These are phyloP conservation scores for Teleogryllus oceanicus DNA, from an alignment of 2,888 invertebrate species.

Conservation along the genomic window DNA sequence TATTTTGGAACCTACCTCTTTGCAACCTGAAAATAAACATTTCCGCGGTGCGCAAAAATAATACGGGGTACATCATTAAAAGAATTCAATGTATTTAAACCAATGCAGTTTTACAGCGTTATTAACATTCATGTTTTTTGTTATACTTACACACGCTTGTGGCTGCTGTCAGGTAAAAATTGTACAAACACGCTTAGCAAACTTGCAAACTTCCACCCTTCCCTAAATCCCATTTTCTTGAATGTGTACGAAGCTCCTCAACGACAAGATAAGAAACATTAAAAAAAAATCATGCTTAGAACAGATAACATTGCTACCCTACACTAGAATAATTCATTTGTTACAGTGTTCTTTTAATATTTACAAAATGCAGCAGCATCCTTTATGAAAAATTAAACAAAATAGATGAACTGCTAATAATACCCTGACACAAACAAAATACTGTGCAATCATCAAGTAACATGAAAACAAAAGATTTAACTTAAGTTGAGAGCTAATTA, in stretches of 20 bases:
- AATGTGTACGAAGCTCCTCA: neutral
- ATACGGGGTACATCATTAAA: neutral
- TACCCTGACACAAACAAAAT: neutral
- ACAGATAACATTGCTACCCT: neutral
- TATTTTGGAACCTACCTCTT: too few relatives aligned
- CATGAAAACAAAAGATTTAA: neutral
- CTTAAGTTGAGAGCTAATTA: too few relatives aligned
- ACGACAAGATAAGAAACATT: neutral
- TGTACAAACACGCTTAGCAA: slow-evolving; percentile 3
- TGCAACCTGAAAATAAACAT: too few relatives aligned
- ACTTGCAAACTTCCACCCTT: slow-evolving; percentile 18
- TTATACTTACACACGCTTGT: neutral
- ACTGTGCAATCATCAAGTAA: neutral
- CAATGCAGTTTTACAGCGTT: slow-evolving; percentile 1
- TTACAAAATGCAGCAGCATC: slow-evolving; percentile 5
- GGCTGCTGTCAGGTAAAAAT: slow-evolving; percentile 11
- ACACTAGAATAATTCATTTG: neutral
- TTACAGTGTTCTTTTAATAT: neutral
- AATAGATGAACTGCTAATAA: neutral
- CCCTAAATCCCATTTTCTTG: neutral
- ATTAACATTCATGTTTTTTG: neutral
- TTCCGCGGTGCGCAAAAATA: too few relatives aligned
- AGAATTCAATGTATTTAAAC: slow-evolving; percentile 9
- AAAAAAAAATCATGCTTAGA: neutral
- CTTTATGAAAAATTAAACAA: neutral